A percentile compares a stretch with the other conserved stretches of the same genome.
Evolutionary conservation across 1,140 invertebrate species (phyloP).

Genomic region (Subanguina moxae): DNA sequence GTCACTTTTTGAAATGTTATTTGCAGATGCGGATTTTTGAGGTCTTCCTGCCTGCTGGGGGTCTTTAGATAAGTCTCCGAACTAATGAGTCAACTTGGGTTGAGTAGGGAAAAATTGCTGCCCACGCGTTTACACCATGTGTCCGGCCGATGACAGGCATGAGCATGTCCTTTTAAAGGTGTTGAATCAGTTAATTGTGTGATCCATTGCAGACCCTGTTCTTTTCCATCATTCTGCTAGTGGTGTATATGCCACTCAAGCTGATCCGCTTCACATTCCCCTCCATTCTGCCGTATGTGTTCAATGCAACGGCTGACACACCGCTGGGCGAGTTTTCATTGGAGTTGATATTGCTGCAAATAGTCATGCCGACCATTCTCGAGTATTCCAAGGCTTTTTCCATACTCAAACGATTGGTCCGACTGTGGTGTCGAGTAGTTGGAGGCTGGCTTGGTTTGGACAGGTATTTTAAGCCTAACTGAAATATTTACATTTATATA

Average conservation of each 20-base stretch:
- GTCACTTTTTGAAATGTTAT: too few species aligned
- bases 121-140: too few species aligned
- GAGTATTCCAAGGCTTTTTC: conserved; percentile 90
- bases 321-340: conserved; percentile 78
- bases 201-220: conserved; percentile 67
- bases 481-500: not conserved
- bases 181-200: not conserved
- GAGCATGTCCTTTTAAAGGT: too few species aligned
- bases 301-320: conserved; percentile 72
- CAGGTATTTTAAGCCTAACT: not conserved
- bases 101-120: too few species aligned
- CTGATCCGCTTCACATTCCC: conserved; percentile 78
- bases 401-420: conserved; percentile 81
- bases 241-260: conserved; percentile 86
- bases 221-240: conserved; percentile 86
- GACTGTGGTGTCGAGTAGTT: conserved; percentile 80
- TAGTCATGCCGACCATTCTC: conserved; percentile 86
- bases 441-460: conserved; percentile 42
- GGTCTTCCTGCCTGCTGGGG: too few species aligned
- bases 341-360: conserved; percentile 86
- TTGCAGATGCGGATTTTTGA: too few species aligned
- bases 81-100: too few species aligned
- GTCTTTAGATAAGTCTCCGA: too few species aligned
- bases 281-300: conserved; percentile 85
- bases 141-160: too few species aligned